phyloP scores from a whole-genome alignment of 2,888 invertebrate species.

The Apamea sordens region DNA sequence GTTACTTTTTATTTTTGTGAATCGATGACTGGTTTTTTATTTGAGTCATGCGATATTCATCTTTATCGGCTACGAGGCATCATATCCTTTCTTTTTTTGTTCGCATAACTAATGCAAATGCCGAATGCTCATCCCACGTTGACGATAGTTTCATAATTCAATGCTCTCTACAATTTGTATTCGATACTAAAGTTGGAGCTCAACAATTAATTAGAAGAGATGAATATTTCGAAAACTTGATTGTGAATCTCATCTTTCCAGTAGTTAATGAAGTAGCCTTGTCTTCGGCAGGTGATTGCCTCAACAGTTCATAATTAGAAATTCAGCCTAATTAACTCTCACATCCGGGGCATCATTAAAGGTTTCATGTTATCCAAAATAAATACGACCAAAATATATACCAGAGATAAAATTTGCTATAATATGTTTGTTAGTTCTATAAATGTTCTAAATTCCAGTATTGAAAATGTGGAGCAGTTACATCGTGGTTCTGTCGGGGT shows the following conservation, averaged over 20 bases:
- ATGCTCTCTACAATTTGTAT: constrained; percentile 52
- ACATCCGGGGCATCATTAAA: constrained; percentile 53
- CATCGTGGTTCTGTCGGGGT: not conserved
- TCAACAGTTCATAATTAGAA: constrained; percentile 54
- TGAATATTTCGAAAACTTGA: constrained; percentile 17
- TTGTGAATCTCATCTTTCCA: constrained; percentile 18
- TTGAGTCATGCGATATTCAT: constrained; percentile 78
- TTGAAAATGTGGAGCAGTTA: constrained; percentile 1
- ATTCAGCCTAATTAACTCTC: constrained; percentile 56
- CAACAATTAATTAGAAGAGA: constrained; percentile 9
- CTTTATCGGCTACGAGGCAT: constrained; percentile 65
- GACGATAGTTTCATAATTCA: constrained; percentile 67
- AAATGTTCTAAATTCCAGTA: constrained; percentile 9
- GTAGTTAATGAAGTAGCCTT: constrained; percentile 49
- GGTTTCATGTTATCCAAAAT: constrained; percentile 42
- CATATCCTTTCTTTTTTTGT: constrained; percentile 76
- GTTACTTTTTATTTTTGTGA: constrained; percentile 75
- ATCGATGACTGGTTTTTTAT: constrained; percentile 74
- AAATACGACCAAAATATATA: constrained; percentile 31
- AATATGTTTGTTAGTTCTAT: not conserved
- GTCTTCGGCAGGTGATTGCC: constrained; percentile 53
- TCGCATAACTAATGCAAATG: constrained; percentile 77
- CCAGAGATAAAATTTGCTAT: not conserved
- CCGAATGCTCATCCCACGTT: constrained; percentile 76
- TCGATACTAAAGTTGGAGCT: constrained; percentile 23